Conservation (phyloP, 1,140 invertebrate species). For the Babylonia areolata region DNA sequence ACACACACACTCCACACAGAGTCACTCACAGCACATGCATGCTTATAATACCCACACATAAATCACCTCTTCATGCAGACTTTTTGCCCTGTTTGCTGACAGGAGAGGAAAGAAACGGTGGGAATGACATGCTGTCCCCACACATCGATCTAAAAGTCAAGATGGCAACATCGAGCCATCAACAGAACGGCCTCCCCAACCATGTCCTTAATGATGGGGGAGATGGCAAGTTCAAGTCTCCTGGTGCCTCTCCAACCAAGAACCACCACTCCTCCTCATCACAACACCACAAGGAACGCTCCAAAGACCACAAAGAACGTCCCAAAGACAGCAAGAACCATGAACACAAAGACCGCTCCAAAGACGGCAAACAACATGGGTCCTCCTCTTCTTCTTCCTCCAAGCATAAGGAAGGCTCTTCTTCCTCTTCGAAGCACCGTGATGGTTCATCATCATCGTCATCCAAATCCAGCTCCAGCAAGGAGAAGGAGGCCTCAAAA, state of each 20-base stretch:
- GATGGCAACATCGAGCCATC: slow-evolving; percentile 16
- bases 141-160: slow-evolving; percentile 19
- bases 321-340: slow-evolving; percentile 29
- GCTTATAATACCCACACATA: too few species aligned
- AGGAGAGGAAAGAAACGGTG: background rate
- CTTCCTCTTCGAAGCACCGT: slow-evolving; percentile 44
- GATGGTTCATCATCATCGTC: slow-evolving; percentile 44
- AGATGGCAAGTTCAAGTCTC: slow-evolving; percentile 20
- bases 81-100: background rate
- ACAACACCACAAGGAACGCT: slow-evolving; percentile 41
- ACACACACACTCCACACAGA: too few species aligned
- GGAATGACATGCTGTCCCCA: background rate
- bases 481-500: slow-evolving; percentile 45
- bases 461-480: slow-evolving; percentile 39
- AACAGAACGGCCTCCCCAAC: slow-evolving; percentile 24
- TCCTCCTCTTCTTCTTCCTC: slow-evolving; percentile 40
- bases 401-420: slow-evolving; percentile 45
- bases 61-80: too few species aligned
- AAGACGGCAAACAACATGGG: slow-evolving; percentile 29
- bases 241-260: slow-evolving; percentile 28
- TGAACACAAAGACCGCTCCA: slow-evolving; percentile 18
- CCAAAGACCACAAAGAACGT: slow-evolving; percentile 35
- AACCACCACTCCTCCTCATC: slow-evolving; percentile 44
- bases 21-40: too few species aligned
- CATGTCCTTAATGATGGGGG: background rate